A percentile compares a stretch with the other conserved stretches of the same genome.
Conservation (phyloP, 2,113 vertebrate genomes). For the Eudyptes chrysolophus region DNA sequence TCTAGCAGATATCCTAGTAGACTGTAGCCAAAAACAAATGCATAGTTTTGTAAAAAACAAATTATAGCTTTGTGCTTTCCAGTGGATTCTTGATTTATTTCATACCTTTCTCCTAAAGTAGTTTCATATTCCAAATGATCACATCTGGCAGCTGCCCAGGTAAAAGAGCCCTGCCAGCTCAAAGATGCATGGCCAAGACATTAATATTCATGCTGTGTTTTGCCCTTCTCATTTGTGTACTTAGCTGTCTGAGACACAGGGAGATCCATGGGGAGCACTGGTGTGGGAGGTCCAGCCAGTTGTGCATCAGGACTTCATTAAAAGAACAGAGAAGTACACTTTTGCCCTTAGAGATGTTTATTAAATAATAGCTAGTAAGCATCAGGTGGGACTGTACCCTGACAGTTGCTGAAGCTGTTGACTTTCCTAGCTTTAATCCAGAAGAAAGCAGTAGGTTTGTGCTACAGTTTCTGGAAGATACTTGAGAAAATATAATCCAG, state of each 20-base stretch:
- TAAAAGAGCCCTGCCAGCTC: not conserved
- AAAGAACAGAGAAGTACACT: not conserved
- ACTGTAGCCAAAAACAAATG: not conserved
- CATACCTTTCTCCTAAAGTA: not conserved
- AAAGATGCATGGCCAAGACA: not conserved
- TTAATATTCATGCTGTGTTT: constrained; percentile 36
- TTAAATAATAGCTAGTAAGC: not conserved
- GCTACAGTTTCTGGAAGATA: not conserved
- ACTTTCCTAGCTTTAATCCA: not conserved
- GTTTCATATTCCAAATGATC: constrained; percentile 28
- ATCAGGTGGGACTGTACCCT: not conserved
- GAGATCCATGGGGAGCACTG: not conserved
- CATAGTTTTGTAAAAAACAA: not conserved
- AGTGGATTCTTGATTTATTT: not conserved
- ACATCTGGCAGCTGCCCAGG: constrained; percentile 22
- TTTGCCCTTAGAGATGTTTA: not conserved
- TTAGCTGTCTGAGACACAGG: constrained; percentile 4
- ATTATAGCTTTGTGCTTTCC: not conserved
- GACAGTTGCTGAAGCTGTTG: not conserved
- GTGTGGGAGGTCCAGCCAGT: not conserved
- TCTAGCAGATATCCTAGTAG: not conserved
- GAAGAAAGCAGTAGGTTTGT: not conserved
- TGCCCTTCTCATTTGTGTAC: constrained; percentile 22
- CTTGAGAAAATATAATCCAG: not conserved
- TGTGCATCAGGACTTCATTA: not conserved